Evolutionary conservation across 2,888 invertebrate genomes (phyloP), one percentile per base, ranked within the genome.

Genomic region (Dione vanillae): DNA sequence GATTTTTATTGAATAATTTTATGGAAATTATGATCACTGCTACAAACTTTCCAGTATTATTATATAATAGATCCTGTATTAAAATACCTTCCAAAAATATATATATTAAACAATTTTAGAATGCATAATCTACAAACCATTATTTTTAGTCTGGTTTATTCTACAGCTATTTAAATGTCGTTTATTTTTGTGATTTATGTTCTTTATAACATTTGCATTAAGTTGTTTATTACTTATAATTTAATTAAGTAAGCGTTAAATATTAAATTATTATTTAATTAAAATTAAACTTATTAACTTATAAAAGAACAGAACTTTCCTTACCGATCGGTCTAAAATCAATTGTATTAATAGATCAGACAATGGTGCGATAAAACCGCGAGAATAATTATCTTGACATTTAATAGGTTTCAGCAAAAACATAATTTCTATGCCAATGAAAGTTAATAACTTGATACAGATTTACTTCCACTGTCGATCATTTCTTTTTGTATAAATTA

Each of bases 331-430:
- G 19, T n/a, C 71, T 40, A 45, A 52, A 35, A 66, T 62, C 54
- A 70, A 77, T 77, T 76, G 72, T 74, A 65, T 69, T 80, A 59
- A 69, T 71, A 66, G 59, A 62, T 52, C 73, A 74, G 66, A 76
- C 77, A 77, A 69, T 80, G 80, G 82, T 81, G 82, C 82, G 78
- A 78, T 78, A 83, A 82, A 83, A 85, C 77, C 80, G 78, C 79
- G 80, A 75, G 80, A 79, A 81, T 73, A 69, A 73, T 76, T 72
- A 76, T 77, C 74, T 69, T 74, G 52, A 49, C 68, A 61, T 74
- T 74, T 67, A 73, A 73, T 75, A 70, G 69, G 51, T 66, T 52
- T 74, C 41, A 68, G 70, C 70, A 79, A 78, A 74, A 77, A 76
- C 65, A 69, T 69, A 75, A 74, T 78, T 79, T 78, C 78, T 78